Evolutionary conservation across 2,888 invertebrate species (phyloP), one percentile per base, ranked within the genome.

Genomic region (Tillus elongatus): DNA sequence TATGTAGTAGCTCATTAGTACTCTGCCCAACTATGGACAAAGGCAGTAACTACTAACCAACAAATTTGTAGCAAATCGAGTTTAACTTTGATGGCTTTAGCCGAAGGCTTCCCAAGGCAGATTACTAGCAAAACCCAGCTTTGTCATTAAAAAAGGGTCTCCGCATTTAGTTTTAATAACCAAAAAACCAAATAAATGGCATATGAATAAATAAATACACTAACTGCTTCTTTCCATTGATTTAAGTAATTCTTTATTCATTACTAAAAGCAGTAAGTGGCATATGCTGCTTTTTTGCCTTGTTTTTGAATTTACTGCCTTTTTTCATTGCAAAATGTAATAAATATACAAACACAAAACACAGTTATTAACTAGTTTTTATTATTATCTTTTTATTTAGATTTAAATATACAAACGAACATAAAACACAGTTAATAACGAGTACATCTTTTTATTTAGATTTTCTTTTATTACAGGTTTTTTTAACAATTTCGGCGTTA

Each of bases 1-100:
- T n/a, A n/a, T n/a, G n/a, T n/a, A n/a, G n/a, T n/a, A n/a, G n/a
- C n/a, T n/a, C n/a, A n/a, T n/a, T n/a, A n/a, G n/a, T 19, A 19
- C n/a, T 8, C 24, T 19, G 24, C 24, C 24, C 24, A 19, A 19
- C 24, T 19, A 8, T 19, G 24, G 24, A 19, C 6, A 19, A 29
- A 29, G 30, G 30, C 30, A 29, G 30, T 10, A 29, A 29, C 30
- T 29, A 10, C 30, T 29, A 29, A 29, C 30, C 30, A 29, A 29
- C 11, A 29, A 6, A 29, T 29, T 29, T 29, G 30, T 29, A 10
- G 11, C 9, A 29, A 29, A 29, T 19, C n/a, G 6, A n/a, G 6
- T 8, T 19, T 8, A 19, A 19, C 24, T 19, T 19, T 19, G 6
- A 8, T 19, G 24, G 6, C 24, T 19, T 19, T 8, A 19, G 24